Evolutionary conservation across 2,797 vertebrate genomes (phyloP).

Genomic region (Trachurus trachurus): DNA sequence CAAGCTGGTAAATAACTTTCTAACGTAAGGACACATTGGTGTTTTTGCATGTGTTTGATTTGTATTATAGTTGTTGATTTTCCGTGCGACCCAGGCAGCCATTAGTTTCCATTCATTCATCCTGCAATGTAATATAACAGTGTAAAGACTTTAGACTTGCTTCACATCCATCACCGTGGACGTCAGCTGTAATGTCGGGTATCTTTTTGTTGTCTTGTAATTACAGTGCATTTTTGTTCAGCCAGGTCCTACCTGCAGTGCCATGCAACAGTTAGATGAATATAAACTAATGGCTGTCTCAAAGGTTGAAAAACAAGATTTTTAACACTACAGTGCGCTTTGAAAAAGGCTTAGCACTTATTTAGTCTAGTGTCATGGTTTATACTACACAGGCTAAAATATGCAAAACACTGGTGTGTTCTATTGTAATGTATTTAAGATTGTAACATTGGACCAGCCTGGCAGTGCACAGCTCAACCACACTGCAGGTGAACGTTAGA

Average conservation of each 20-base stretch:
- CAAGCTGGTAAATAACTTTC: neutral
- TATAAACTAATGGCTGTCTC: neutral
- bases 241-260: neutral
- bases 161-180: neutral
- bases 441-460: neutral
- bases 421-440: neutral
- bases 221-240: neutral
- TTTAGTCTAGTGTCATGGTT: neutral
- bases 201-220: neutral
- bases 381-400: neutral
- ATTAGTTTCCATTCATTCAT: slow-evolving; percentile 11
- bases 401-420: slow-evolving; percentile 9
- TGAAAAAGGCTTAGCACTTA: neutral
- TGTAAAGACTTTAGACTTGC: neutral
- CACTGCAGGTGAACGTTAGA: neutral
- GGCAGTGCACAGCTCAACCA: neutral
- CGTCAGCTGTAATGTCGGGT: neutral
- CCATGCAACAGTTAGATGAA: neutral
- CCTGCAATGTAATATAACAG: neutral
- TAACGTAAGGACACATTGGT: neutral
- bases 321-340: neutral
- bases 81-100: neutral
- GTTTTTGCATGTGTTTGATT: slow-evolving; percentile 7
- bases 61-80: neutral
- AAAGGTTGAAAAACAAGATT: neutral